phyloP scores from a whole-genome alignment of 2,113 vertebrate species.

The Nettapus auritus region DNA sequence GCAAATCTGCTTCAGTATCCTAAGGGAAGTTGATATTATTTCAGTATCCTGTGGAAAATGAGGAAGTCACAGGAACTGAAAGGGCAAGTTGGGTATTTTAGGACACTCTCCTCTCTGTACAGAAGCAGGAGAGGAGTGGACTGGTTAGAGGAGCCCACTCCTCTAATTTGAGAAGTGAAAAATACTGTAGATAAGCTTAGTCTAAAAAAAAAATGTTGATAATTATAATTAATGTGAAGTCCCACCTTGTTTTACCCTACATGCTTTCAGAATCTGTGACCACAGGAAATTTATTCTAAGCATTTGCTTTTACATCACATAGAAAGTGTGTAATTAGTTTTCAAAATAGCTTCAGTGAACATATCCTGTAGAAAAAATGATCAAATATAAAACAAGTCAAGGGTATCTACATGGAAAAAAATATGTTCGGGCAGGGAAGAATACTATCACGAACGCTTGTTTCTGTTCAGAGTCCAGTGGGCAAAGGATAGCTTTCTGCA shows the following conservation, averaged over 20 bases:
- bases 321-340: background rate
- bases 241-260: background rate
- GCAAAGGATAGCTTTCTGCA: background rate
- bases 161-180: background rate
- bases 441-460: background rate
- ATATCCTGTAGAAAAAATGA: background rate
- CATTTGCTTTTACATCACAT: background rate
- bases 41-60: rapidly evolving
- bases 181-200: background rate
- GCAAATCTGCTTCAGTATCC: background rate
- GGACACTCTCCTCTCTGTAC: background rate
- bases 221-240: too few species aligned
- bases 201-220: too few species aligned
- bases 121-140: too few species aligned
- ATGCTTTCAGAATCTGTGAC: background rate
- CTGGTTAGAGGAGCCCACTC: background rate
- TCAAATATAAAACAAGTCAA: background rate
- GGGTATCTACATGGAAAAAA: rapidly evolving
- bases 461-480: background rate
- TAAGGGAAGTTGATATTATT: rapidly evolving
- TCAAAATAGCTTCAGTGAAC: background rate
- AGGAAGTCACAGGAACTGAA: rapidly evolving
- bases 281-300: background rate
- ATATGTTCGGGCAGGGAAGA: background rate
- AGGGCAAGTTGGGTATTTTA: too few species aligned